These are phyloP conservation scores for Pseudopodoces humilis DNA, from an alignment of 2,113 vertebrate genomes.

Conservation along the genomic window DNA sequence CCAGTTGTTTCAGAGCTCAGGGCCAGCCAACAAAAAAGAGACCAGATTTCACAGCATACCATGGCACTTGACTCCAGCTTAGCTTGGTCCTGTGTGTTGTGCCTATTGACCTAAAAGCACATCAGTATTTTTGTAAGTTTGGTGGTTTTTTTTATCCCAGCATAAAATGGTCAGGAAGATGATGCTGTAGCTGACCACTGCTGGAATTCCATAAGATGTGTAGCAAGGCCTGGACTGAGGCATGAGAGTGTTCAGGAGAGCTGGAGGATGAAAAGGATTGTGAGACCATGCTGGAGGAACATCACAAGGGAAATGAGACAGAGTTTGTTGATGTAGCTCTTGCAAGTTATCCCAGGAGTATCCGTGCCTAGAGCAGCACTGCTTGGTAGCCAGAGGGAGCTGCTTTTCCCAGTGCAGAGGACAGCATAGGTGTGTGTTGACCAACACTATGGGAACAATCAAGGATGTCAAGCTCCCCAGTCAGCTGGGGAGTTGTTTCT, in stretches of 20 bases:
- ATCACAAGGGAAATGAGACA: background rate
- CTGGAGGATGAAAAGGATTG: background rate
- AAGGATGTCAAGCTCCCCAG: background rate
- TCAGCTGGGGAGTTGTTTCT: background rate
- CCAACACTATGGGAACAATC: accelerated
- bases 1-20: background rate
- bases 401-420: background rate
- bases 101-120: background rate
- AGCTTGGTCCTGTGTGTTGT: background rate
- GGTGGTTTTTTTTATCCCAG: background rate
- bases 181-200: background rate
- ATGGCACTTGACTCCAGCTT: background rate
- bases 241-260: background rate
- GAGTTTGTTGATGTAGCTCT: background rate
- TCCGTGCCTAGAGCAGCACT: background rate
- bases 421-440: background rate
- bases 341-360: background rate
- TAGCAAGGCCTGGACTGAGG: background rate
- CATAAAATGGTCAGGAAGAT: background rate
- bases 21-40: background rate
- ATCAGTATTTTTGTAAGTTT: background rate
- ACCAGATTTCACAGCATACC: background rate
- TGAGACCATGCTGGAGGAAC: background rate
- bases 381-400: background rate
- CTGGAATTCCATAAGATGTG: background rate